Conservation (phyloP, 2,797 vertebrate genomes). For the Oreortyx pictus region DNA sequence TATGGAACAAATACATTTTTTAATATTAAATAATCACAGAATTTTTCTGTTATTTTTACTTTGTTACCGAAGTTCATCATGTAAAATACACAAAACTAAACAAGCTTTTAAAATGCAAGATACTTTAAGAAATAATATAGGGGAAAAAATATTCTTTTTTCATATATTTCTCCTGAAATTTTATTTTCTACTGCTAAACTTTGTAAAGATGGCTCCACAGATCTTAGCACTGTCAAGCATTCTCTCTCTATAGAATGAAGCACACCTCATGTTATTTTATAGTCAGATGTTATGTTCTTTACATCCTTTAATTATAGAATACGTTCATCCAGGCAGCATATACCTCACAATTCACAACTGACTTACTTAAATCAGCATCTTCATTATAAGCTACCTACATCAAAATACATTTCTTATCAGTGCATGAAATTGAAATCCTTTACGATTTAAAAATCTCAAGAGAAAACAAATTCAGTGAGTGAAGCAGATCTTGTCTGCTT, state of each 20-base stretch:
- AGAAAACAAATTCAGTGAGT: neutral
- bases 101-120: neutral
- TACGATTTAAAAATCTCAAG: neutral
- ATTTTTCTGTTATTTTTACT: neutral
- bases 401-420: neutral
- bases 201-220: slow-evolving; percentile 21
- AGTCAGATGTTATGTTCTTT: slow-evolving; percentile 28
- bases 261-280: slow-evolving; percentile 20
- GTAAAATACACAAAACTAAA: neutral
- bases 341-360: neutral
- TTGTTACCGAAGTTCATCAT: neutral
- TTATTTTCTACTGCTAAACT: neutral
- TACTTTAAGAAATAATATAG: neutral
- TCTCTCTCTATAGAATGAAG: slow-evolving; percentile 26
- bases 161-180: neutral
- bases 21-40: neutral
- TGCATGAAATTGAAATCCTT: slow-evolving; percentile 50
- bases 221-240: slow-evolving; percentile 15
- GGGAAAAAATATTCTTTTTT: neutral
- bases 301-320: slow-evolving; percentile 19
- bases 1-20: neutral
- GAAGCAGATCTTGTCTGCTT: slow-evolving; percentile 34
- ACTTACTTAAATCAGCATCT: slow-evolving; percentile 40
- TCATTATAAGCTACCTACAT: neutral
- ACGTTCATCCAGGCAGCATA: neutral